Percentiles rank a stretch among this genome's conserved stretches.
phyloP scores from a whole-genome alignment of 1,140 invertebrate species.

The Mesaphorura yosii region DNA sequence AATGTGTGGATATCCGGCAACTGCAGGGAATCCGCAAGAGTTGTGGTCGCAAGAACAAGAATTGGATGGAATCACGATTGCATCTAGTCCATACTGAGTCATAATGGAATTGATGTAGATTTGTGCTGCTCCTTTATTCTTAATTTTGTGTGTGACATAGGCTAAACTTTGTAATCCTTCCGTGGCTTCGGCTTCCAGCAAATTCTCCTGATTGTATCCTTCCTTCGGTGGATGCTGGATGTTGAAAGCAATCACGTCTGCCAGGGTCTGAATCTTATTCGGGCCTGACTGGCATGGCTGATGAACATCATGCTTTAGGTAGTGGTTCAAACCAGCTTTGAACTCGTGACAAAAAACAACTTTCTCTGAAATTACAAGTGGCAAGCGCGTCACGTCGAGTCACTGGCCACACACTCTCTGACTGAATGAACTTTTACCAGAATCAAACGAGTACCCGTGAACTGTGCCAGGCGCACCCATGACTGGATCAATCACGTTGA shows the following conservation, averaged over 20 bases:
- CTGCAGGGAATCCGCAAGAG: neutral
- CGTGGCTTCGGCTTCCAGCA: conserved; percentile 4
- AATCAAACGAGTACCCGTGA: neutral
- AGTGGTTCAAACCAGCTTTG: conserved; percentile 1
- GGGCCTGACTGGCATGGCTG: neutral
- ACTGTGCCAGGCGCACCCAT: neutral
- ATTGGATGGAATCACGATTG: neutral
- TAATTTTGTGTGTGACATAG: conserved; percentile 6
- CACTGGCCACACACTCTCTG: neutral
- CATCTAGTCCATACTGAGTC: neutral
- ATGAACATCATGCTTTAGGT: neutral
- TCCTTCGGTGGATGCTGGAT: conserved; percentile 5
- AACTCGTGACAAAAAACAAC: conserved; percentile 3
- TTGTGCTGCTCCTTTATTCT: conserved; percentile 5
- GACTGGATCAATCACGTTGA: conserved; percentile 7
- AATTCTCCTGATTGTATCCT: conserved; percentile 10
- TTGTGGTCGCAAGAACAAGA: too few relatives aligned
- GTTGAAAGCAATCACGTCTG: conserved; percentile 18
- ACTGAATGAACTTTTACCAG: neutral
- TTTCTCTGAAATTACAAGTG: conserved; percentile 4
- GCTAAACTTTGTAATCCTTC: conserved; percentile 11
- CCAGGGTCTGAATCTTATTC: neutral
- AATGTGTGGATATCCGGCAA: conserved; percentile 2
- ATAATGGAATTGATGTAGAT: neutral
- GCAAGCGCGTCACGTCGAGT: too few relatives aligned